A percentile compares a stretch with the other conserved stretches of the same genome.
These are phyloP conservation scores for Rallus limicola DNA, from an alignment of 2,113 vertebrate genomes.

Conservation along the genomic window DNA sequence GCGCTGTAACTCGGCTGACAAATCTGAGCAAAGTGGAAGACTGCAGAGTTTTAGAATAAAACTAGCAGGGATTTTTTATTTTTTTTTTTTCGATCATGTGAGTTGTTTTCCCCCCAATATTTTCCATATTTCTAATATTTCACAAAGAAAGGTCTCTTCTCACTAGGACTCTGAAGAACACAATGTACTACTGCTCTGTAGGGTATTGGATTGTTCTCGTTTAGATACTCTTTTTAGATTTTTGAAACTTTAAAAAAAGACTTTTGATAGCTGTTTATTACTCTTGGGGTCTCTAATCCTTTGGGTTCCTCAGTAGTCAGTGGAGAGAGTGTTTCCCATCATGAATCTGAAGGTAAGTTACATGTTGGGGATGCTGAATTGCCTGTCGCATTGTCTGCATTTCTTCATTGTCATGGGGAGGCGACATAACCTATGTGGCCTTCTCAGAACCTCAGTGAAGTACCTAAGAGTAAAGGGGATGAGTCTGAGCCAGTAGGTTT, in stretches of 20 bases:
- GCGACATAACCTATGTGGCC: not conserved
- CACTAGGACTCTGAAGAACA: not conserved
- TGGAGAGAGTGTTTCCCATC: not conserved
- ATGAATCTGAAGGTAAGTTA: not conserved
- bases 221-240: not conserved
- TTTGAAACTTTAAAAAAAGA: not conserved
- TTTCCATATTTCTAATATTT: not conserved
- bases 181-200: not conserved
- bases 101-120: not conserved
- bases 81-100: not conserved
- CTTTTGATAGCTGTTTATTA: not conserved
- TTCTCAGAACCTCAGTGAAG: not conserved
- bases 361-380: not conserved
- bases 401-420: not conserved
- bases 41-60: conserved; percentile 24
- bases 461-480: not conserved
- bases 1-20: not conserved
- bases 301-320: not conserved
- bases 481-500: not conserved
- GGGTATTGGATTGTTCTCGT: not conserved
- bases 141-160: not conserved
- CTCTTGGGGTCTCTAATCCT: not conserved
- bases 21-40: conserved; percentile 19
- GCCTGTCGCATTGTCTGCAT: not conserved
- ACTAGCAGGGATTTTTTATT: not conserved